Evolutionary conservation across 2,888 invertebrate genomes (phyloP).

Genomic region (Plagodis pulveraria): DNA sequence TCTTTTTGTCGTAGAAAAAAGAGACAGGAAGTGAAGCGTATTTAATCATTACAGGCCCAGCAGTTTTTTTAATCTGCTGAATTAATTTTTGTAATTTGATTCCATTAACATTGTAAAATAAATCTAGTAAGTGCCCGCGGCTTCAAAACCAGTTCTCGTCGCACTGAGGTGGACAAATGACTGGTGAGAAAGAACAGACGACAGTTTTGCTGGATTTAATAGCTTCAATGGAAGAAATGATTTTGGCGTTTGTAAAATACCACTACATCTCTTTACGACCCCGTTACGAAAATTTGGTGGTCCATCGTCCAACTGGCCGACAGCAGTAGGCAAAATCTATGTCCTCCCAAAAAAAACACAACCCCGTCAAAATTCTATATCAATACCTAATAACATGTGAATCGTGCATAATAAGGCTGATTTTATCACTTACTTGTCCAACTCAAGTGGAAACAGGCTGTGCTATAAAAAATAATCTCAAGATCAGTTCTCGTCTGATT

Average conservation of each 20-base stretch:
- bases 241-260: too few relatives aligned
- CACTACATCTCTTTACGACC: too few relatives aligned
- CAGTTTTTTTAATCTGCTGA: conserved; percentile 61
- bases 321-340: too few relatives aligned
- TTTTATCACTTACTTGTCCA: conserved; percentile 4
- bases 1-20: conserved; percentile 53
- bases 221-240: too few relatives aligned
- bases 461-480: conserved; percentile 52
- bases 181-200: too few relatives aligned
- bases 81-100: conserved; percentile 58
- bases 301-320: too few relatives aligned
- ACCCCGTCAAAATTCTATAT: too few relatives aligned
- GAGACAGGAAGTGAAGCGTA: conserved; percentile 63
- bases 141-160: conserved; percentile 15
- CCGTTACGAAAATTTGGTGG: too few relatives aligned
- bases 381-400: background rate
- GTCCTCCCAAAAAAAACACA: too few relatives aligned
- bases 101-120: conserved; percentile 23
- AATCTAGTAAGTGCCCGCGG: conserved; percentile 37
- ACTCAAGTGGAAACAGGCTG: conserved; percentile 24
- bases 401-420: background rate
- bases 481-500: conserved; percentile 52
- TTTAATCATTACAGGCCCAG: conserved; percentile 69
- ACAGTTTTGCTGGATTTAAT: too few relatives aligned
- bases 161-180: too few relatives aligned